A percentile compares a stretch with the other conserved stretches of the same genome.
Evolutionary conservation across 2,888 invertebrate species (phyloP).

Genomic region (Xanthostigma xanthostigma): DNA sequence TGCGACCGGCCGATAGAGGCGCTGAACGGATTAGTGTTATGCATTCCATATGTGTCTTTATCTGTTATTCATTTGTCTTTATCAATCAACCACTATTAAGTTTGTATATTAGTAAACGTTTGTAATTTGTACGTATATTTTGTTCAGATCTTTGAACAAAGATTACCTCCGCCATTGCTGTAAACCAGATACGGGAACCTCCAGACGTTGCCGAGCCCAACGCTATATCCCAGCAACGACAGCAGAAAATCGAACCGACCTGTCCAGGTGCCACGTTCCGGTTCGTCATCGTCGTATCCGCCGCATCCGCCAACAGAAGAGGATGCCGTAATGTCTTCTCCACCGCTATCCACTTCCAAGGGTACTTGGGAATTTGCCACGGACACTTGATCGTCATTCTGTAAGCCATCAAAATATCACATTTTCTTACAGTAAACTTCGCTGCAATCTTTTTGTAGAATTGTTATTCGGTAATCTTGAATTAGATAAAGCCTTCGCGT

Average conservation of each 20-base stretch:
- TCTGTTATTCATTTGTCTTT: not conserved
- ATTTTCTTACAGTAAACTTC: too few species aligned
- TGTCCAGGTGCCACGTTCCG: constrained; percentile 56
- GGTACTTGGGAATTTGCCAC: constrained; percentile 33
- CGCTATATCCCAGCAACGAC: constrained; percentile 55
- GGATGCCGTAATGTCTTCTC: constrained; percentile 11
- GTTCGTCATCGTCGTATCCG: constrained; percentile 26
- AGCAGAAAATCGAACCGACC: constrained; percentile 61
- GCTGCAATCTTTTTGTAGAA: too few species aligned
- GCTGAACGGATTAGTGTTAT: too few species aligned
- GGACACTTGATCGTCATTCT: constrained; percentile 31
- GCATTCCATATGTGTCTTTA: too few species aligned
- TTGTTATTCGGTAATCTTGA: too few species aligned
- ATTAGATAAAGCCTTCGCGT: too few species aligned
- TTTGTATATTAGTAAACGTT: not conserved
- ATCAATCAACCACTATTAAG: not conserved
- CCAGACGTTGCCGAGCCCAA: constrained; percentile 62
- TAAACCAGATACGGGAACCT: constrained; percentile 61
- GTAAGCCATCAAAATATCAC: constrained; percentile 5
- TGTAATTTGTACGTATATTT: not conserved
- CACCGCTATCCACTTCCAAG: constrained; percentile 21
- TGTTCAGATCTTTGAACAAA: not conserved
- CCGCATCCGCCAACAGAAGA: constrained; percentile 11
- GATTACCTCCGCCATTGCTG: constrained; percentile 55
- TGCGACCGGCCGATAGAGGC: too few species aligned